Base-by-base conservation (phyloP, 2,113 vertebrate species). In the Austrofundulus limnaeus region DNA sequence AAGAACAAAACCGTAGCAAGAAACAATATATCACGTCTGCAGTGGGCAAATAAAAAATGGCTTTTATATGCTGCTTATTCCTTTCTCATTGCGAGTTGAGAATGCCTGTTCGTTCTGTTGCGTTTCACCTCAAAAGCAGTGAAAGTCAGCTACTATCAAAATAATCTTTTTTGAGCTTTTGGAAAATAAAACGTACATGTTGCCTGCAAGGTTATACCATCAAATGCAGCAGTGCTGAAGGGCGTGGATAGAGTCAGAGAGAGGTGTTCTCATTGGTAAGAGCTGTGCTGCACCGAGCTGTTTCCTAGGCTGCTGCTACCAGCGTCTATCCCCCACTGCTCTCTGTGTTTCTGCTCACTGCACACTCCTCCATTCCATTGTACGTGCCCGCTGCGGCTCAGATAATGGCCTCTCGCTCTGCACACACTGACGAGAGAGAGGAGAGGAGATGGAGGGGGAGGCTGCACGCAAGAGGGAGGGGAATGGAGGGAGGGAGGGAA, bases 391-490 rank as follows among this genome's bases (percentile, higher is more conserved):
- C 86, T 87, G 90, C 80, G 85, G 82, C 87, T 92, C 90, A 92
- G 90, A 93, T 93, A 93, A 93, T 93, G 92, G 92, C 92, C 91
- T 92, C 92, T 92, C 84, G 79, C 89, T 88, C 89, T 90, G 83
- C 84, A 86, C 90, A 89, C 87, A 87, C 81, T 81, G 87, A 89
- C 86, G 85, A 85, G 81, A 82, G 80, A 80, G 85, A 82, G 87
- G 77, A 86, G 80, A 80, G 85, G 83, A 87, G 77, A 86, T 83
- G 75, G 85, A 84, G 76, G 75, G 85, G 83, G 85, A 84, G 78
- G 70, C 76, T 65, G 31, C 10, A 78, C 69, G 43, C 2, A 69
- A 84, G 74, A 74, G 87, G 72, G 78, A 79, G 79, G 85, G 75
- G 65, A 77, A 62, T 50, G 69, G 71, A 75, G 72, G 21, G 83